Percentiles rank a stretch among this genome's conserved stretches.
phyloP scores from a whole-genome alignment of 2,888 invertebrate genomes.

The Trichogramma dendrolimi region DNA sequence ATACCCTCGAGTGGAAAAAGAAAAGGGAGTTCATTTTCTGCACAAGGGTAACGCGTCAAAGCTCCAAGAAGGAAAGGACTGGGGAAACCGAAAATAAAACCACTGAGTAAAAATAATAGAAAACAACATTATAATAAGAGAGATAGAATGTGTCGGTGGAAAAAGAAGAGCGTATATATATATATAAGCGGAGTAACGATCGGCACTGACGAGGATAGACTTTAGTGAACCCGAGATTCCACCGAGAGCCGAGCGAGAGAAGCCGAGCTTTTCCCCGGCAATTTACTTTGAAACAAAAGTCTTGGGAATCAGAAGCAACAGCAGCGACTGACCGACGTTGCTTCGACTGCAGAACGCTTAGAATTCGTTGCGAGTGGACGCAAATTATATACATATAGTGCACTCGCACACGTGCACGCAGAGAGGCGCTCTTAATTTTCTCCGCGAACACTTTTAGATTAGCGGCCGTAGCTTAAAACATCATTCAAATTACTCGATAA shows the following conservation, averaged over 20 bases:
- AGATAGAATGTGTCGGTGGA: no score
- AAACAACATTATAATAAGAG: no score
- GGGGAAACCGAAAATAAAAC: no score
- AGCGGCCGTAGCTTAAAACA: background rate
- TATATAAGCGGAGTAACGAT: background rate
- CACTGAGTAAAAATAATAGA: no score
- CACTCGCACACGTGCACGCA: background rate
- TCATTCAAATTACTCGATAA: no score
- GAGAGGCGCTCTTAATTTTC: conserved; percentile 20
- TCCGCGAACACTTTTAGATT: background rate
- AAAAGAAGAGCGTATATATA: no score
- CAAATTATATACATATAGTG: no score
- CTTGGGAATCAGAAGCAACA: background rate
- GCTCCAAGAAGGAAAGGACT: no score
- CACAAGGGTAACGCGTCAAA: no score
- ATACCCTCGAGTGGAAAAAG: no score
- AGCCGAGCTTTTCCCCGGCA: conserved; percentile 8
- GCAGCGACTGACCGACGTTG: background rate
- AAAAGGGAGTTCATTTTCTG: no score
- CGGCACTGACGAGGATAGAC: conserved; percentile 9
- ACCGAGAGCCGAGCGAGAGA: no score
- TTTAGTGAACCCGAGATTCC: conserved; percentile 9
- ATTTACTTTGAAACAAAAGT: conserved; percentile 6
- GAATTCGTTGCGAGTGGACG: conserved; percentile 2
- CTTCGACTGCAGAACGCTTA: background rate